Evolutionary conservation across 1,140 invertebrate species (phyloP), one percentile per base, ranked within the genome.

Genomic region (Venustaconcha ellipsiformis): DNA sequence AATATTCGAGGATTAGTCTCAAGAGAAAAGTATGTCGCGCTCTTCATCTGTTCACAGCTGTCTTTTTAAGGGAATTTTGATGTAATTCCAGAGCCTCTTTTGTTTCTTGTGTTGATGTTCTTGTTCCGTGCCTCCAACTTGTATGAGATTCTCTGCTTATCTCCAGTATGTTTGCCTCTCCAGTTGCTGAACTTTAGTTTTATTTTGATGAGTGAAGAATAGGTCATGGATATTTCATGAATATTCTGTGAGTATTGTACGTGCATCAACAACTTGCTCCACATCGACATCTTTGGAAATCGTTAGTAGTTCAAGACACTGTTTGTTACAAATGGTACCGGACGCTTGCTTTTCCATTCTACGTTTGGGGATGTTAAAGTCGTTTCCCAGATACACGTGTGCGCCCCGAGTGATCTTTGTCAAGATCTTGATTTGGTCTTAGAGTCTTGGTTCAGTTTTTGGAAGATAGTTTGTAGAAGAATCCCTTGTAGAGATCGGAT

Each of bases 151-250:
- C 26, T 26, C 26, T 26, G 26, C 2, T 1, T 26, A 26, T 26
- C 26, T 26, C 26, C 26, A 26, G 26, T 26, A 26, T 26, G 26
- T 2, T 26, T 26, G 26, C 26, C 26, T 26, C 26, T 26, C 26
- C 26, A 26, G 26, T 26, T 26, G 26, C 26, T 26, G 26, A 26
- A 26, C 26, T 26, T 26, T 26, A 26, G 26, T 26, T 26, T 26
- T 30, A 23, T 23, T 15, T 69, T 69, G 26, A 69, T 69, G 67
- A 69, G 67, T 48, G 23, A 55, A 69, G 67, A 69, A 69, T 5
- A 37, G 5, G 26, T 57, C 48, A 37, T 57, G 6, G 17, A 69
- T 23, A 30, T 69, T 57, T 69, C 17, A 17, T 14, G 67, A 48
- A 37, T 57, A 69, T 56, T 69, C 5, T 14, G 30, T 69, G 67